Percentiles rank a stretch among this genome's conserved stretches.
phyloP scores from a whole-genome alignment of 2,888 invertebrate species.

The Platycnemis pennipes region DNA sequence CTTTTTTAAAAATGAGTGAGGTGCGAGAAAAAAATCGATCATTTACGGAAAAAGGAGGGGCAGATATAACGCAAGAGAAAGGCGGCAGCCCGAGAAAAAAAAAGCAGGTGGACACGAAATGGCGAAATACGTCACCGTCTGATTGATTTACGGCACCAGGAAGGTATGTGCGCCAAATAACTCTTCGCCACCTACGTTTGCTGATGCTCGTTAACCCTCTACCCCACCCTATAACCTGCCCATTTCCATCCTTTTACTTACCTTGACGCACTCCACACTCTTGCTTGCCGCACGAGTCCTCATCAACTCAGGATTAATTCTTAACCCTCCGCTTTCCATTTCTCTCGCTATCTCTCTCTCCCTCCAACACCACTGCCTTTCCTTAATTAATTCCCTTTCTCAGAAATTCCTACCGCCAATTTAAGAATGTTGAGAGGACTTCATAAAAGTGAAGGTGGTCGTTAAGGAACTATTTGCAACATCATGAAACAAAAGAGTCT shows the following conservation, averaged over 20 bases:
- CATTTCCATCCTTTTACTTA: neutral
- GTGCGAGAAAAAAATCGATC: no score
- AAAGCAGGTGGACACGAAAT: neutral
- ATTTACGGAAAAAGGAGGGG: neutral
- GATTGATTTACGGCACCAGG: neutral
- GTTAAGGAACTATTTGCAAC: neutral
- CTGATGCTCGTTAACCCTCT: neutral
- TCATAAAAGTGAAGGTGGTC: neutral
- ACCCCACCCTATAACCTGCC: neutral
- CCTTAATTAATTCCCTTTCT: slow-evolving; percentile 4
- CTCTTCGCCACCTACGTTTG: neutral
- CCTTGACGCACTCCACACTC: neutral
- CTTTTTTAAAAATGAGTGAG: no score
- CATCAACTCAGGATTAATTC: slow-evolving; percentile 1
- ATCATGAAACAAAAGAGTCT: neutral
- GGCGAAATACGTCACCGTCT: neutral
- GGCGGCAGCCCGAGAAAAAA: neutral
- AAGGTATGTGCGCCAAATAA: neutral
- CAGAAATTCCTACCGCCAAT: neutral
- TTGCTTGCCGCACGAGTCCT: neutral
- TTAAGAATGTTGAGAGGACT: neutral
- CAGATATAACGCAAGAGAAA: neutral
- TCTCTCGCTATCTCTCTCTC: neutral
- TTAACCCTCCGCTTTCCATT: neutral
- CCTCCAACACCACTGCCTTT: neutral